These are phyloP conservation scores for Nemotelus nigrinus DNA, from an alignment of 2,888 invertebrate genomes.

Conservation along the genomic window DNA sequence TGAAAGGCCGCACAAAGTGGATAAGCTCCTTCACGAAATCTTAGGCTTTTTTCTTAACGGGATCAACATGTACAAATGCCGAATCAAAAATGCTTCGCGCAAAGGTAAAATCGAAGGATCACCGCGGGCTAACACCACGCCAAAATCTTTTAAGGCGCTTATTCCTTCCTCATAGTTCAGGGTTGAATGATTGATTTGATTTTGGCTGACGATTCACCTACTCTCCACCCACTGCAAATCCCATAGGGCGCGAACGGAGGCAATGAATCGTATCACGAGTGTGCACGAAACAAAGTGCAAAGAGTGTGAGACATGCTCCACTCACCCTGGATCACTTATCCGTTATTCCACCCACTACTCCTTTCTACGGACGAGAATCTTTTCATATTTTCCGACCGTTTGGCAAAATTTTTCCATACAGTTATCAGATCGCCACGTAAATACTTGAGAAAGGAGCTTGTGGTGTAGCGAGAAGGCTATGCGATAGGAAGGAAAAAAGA, in stretches of 20 bases:
- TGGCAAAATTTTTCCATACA: slow-evolving; percentile 21
- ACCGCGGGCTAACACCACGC: slow-evolving; percentile 44
- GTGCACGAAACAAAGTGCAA: neutral
- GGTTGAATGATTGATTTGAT: slow-evolving; percentile 50
- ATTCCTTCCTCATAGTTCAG: slow-evolving; percentile 30
- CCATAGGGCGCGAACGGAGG: slow-evolving; percentile 1
- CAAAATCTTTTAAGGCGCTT: slow-evolving; percentile 50
- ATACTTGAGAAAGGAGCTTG: neutral
- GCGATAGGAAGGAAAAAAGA: neutral
- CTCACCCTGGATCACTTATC: neutral
- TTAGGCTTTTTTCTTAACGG: slow-evolving; percentile 36
- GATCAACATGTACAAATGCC: slow-evolving; percentile 45
- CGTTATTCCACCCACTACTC: neutral
- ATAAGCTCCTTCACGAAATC: slow-evolving; percentile 37
- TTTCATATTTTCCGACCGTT: slow-evolving; percentile 13
- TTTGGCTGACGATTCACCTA: slow-evolving; percentile 31
- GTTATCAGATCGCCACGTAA: neutral
- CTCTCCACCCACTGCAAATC: slow-evolving; percentile 13
- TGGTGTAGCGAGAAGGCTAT: neutral
- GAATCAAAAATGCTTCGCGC: slow-evolving; percentile 44
- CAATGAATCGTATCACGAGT: slow-evolving; percentile 6
- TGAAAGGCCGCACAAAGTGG: slow-evolving; percentile 21
- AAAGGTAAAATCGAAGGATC: slow-evolving; percentile 45
- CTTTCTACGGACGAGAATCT: neutral
- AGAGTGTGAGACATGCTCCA: neutral